Evolutionary conservation across 23 tunicate genomes (phyloP).

Genomic region (Halocynthia aurantium): DNA sequence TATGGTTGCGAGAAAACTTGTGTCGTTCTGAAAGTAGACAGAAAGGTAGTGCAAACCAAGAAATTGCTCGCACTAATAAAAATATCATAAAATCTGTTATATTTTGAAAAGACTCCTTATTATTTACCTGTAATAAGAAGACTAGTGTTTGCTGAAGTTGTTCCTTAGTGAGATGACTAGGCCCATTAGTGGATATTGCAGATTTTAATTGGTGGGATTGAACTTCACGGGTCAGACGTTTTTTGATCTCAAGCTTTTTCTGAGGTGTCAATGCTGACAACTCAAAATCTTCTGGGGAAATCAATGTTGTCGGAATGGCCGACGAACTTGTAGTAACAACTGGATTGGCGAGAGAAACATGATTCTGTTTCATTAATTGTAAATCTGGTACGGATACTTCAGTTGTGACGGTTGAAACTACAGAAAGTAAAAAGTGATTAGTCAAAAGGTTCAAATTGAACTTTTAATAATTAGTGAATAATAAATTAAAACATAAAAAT

Average conservation of each 20-base stretch:
- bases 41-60: background rate
- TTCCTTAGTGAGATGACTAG: slow-evolving; percentile 1
- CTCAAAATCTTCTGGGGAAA: slow-evolving; percentile 79
- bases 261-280: slow-evolving; percentile 47
- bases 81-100: background rate
- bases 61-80: background rate
- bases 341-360: background rate
- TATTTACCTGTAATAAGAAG: slow-evolving; percentile 8
- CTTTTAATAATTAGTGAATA: too few relatives aligned
- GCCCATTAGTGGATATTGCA: background rate
- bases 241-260: slow-evolving; percentile 26
- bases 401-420: too few relatives aligned
- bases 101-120: too few relatives aligned
- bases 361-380: too few relatives aligned
- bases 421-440: too few relatives aligned
- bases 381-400: too few relatives aligned
- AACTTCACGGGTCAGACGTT: background rate
- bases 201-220: background rate
- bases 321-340: background rate
- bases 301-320: slow-evolving; percentile 28
- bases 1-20: slow-evolving; percentile 12
- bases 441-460: too few relatives aligned
- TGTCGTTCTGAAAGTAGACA: background rate
- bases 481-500: too few relatives aligned
- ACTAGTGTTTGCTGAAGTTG: slow-evolving; percentile 19